phyloP scores from a whole-genome alignment of 30 jellyfish, hydroid and myxozoan species.

The Pseudorhiza aurosa region DNA sequence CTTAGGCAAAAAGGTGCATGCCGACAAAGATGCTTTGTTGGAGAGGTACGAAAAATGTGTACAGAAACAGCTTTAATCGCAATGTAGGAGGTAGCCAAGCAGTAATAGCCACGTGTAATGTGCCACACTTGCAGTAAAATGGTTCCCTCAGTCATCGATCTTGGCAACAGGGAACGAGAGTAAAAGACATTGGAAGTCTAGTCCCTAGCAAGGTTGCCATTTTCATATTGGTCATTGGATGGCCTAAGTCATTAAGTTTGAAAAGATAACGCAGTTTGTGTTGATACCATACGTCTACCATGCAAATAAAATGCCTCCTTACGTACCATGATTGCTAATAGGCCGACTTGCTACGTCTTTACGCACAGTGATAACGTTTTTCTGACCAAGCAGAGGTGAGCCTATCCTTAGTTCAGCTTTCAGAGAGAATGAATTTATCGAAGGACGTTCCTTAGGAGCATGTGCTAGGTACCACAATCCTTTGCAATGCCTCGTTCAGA shows the following conservation, averaged over 20 bases:
- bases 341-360: conserved; percentile 70
- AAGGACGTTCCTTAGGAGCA: conserved; percentile 2
- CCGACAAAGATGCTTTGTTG: too few species aligned
- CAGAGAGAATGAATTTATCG: not conserved
- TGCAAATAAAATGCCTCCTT: not conserved
- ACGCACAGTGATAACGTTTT: not conserved
- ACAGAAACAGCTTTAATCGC: too few species aligned
- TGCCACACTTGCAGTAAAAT: too few species aligned
- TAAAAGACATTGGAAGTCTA: conserved; percentile 17
- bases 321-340: conserved; percentile 43
- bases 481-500: conserved; percentile 50
- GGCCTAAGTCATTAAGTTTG: too few species aligned
- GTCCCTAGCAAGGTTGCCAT: conserved; percentile 77
- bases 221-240: too few species aligned
- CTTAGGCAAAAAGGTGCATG: too few species aligned
- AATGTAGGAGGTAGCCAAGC: too few species aligned
- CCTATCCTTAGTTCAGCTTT: conserved; percentile 19
- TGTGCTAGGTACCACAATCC: conserved; percentile 44
- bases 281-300: too few species aligned
- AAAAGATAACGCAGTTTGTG: too few species aligned
- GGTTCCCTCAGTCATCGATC: conserved; percentile 2
- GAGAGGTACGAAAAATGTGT: too few species aligned
- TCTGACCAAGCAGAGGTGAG: conserved; percentile 77
- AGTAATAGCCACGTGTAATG: too few species aligned
- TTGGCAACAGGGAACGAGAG: conserved; percentile 81